These are phyloP conservation scores for Gastrophysa polygoni DNA, from an alignment of 2,888 invertebrate species.

Conservation along the genomic window DNA sequence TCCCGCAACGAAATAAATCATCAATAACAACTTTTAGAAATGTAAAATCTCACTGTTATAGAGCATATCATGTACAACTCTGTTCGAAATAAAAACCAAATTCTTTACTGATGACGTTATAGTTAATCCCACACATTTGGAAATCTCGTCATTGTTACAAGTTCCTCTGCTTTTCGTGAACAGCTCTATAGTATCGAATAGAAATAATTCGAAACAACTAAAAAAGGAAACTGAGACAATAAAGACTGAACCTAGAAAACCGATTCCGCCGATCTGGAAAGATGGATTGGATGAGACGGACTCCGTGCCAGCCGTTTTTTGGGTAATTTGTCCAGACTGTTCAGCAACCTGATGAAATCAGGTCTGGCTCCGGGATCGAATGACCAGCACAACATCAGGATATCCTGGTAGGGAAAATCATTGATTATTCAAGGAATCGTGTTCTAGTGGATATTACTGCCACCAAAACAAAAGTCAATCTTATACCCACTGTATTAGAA, in stretches of 20 bases:
- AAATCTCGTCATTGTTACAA: no score
- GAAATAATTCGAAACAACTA: neutral
- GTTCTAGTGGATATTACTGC: no score
- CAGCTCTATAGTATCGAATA: neutral
- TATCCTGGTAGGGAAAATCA: no score
- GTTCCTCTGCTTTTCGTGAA: neutral
- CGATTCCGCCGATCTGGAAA: conserved; percentile 95
- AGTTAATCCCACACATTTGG: no score
- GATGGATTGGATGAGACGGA: conserved; percentile 97
- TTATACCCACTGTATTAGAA: no score
- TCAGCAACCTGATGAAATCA: conserved; percentile 85
- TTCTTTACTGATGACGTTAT: no score
- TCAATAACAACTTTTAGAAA: neutral
- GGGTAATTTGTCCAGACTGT: conserved; percentile 88
- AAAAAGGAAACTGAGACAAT: conserved; percentile 21
- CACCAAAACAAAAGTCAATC: no score
- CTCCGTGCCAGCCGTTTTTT: conserved; percentile 95
- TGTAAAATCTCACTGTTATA: neutral
- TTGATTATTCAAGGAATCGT: no score
- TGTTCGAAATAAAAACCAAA: no score
- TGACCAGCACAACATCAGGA: conserved; percentile 96
- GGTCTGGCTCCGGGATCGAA: conserved; percentile 85
- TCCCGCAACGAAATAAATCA: no score
- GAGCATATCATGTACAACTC: neutral
- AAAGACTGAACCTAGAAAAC: conserved; percentile 65